Percentiles rank a stretch among this genome's conserved stretches.
Conservation (phyloP, 1,140 invertebrate genomes). For the Whitmania pigra region DNA sequence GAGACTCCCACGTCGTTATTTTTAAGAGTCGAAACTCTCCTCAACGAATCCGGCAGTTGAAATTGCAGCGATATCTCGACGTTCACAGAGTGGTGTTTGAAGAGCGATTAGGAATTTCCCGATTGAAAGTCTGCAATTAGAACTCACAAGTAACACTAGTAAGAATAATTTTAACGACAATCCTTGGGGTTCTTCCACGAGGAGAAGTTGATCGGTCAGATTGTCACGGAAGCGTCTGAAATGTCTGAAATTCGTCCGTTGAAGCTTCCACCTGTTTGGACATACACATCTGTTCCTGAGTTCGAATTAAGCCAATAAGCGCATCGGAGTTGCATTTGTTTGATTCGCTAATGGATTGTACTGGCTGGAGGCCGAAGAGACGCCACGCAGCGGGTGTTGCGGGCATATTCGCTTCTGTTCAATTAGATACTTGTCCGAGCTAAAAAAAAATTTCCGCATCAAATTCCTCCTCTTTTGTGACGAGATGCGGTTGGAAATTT, state of each 20-base stretch:
- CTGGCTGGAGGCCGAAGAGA: background rate
- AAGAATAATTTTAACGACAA: conserved; percentile 6
- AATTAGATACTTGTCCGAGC: background rate
- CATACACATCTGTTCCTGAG: conserved; percentile 11
- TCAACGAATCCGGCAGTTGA: background rate
- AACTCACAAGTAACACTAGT: conserved; percentile 1
- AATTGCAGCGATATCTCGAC: background rate
- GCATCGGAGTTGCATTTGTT: conserved; percentile 10
- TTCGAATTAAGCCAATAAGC: conserved; percentile 14
- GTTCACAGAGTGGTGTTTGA: conserved; percentile 1
- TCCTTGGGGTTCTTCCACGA: background rate
- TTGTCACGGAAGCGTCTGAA: background rate
- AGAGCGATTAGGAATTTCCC: conserved; percentile 2
- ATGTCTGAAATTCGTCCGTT: background rate
- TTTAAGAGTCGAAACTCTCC: background rate
- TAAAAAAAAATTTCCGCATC: background rate
- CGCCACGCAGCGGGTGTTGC: too few relatives aligned
- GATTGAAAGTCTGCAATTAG: background rate
- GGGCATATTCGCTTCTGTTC: background rate
- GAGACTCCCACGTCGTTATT: background rate
- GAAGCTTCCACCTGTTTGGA: conserved; percentile 7
- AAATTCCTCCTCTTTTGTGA: background rate
- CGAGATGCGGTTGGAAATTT: background rate
- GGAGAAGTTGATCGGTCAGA: background rate
- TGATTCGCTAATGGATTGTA: conserved; percentile 11